phyloP scores from a whole-genome alignment of 2,888 invertebrate species.

The Brassicogethes aeneus region DNA sequence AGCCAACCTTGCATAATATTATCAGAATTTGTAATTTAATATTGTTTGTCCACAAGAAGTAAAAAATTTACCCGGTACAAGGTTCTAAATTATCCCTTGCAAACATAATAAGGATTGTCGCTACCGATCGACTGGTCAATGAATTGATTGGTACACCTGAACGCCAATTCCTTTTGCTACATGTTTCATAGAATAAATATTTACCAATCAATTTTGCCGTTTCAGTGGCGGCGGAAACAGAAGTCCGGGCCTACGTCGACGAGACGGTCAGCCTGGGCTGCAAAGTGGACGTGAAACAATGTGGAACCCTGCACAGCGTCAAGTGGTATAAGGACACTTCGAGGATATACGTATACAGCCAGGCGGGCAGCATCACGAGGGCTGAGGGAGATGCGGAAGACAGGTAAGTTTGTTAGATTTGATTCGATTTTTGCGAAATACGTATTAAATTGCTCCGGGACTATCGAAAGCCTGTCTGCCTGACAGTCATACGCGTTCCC shows the following conservation, averaged over 20 bases:
- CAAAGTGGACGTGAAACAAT: slow-evolving; percentile 59
- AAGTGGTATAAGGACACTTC: slow-evolving; percentile 73
- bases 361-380: slow-evolving; percentile 54
- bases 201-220: too few relatives aligned
- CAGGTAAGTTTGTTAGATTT: slow-evolving; percentile 46
- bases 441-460: neutral
- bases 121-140: too few relatives aligned
- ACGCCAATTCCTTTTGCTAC: too few relatives aligned
- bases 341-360: slow-evolving; percentile 69
- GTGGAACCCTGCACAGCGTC: slow-evolving; percentile 72
- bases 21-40: too few relatives aligned
- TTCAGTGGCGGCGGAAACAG: slow-evolving; percentile 41
- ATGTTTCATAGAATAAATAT: too few relatives aligned
- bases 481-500: too few relatives aligned
- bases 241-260: slow-evolving; percentile 60
- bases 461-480: neutral
- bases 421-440: neutral
- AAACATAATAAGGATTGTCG: too few relatives aligned
- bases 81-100: too few relatives aligned
- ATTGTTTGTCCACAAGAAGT: too few relatives aligned
- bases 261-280: slow-evolving; percentile 63
- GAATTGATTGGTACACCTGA: too few relatives aligned
- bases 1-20: too few relatives aligned
- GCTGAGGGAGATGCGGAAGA: slow-evolving; percentile 63
- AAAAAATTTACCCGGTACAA: too few relatives aligned